phyloP scores from a whole-genome alignment of 2,797 vertebrate species.

The Esox masquinongy region DNA sequence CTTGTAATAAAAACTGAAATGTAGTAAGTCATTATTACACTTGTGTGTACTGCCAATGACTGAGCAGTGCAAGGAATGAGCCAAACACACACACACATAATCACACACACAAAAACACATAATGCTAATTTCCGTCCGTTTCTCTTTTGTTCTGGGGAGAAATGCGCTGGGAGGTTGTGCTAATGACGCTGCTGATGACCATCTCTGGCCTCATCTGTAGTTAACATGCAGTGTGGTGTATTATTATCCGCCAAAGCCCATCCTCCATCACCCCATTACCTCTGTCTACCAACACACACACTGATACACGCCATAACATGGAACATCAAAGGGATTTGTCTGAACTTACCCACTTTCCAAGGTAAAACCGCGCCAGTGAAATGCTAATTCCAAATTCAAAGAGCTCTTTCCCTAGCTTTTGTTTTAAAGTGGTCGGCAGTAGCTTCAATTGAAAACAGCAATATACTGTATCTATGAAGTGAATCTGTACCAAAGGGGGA shows the following conservation, averaged over 20 bases:
- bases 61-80: constrained; percentile 15
- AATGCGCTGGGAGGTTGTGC: constrained; percentile 46
- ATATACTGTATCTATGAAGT: constrained; percentile 24
- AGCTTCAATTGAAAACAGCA: constrained; percentile 36
- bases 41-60: constrained; percentile 44
- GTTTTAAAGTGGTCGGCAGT: constrained; percentile 12
- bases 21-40: constrained; percentile 48
- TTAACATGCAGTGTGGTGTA: constrained; percentile 36
- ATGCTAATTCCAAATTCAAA: constrained; percentile 41
- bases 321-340: constrained; percentile 45
- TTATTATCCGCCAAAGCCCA: constrained; percentile 26
- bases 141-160: constrained; percentile 57
- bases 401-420: constrained; percentile 20
- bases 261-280: constrained; percentile 35
- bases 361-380: constrained; percentile 34
- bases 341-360: constrained; percentile 50
- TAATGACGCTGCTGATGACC: constrained; percentile 56
- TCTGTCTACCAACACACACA: constrained; percentile 12
- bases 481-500: neutral
- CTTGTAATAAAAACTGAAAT: too few species aligned
- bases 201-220: constrained; percentile 45
- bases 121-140: neutral
- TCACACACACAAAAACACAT: constrained; percentile 16
- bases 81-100: constrained; percentile 19
- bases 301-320: constrained; percentile 20